Conservation (phyloP, 1,140 invertebrate species). For the Elymnias hypermnestra region DNA sequence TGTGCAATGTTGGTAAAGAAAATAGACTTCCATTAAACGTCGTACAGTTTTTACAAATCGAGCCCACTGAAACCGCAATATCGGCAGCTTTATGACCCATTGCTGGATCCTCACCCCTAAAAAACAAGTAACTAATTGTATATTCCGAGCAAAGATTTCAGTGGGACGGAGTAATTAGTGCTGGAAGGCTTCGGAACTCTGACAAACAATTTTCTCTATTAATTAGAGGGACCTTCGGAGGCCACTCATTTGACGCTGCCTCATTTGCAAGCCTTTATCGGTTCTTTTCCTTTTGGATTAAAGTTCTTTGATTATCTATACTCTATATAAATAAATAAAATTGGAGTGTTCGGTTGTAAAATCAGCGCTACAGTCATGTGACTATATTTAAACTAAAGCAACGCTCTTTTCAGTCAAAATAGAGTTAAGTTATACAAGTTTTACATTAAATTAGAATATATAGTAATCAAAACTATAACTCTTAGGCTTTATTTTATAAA, state of each 20-base stretch:
- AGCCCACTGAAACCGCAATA: neutral
- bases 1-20: too few species aligned
- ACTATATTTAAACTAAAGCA: too few species aligned
- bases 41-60: neutral
- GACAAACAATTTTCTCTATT: conserved; percentile 54
- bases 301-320: conserved; percentile 15
- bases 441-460: too few species aligned
- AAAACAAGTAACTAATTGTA: conserved; percentile 7
- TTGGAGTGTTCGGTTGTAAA: too few species aligned
- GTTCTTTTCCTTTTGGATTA: conserved; percentile 9
- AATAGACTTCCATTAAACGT: too few species aligned
- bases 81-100: neutral
- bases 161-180: conserved; percentile 40
- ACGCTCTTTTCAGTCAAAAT: too few species aligned
- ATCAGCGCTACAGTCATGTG: too few species aligned
- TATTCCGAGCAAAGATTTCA: conserved; percentile 25
- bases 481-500: too few species aligned
- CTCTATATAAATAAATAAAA: too few species aligned
- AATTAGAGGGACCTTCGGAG: conserved; percentile 42
- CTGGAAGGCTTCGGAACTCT: conserved; percentile 23
- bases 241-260: conserved; percentile 29
- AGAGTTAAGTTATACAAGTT: too few species aligned
- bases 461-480: too few species aligned
- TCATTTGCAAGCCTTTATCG: conserved; percentile 58
- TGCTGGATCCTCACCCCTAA: neutral